Conservation (phyloP, 2,797 vertebrate species). For the Buceros bicornis region DNA sequence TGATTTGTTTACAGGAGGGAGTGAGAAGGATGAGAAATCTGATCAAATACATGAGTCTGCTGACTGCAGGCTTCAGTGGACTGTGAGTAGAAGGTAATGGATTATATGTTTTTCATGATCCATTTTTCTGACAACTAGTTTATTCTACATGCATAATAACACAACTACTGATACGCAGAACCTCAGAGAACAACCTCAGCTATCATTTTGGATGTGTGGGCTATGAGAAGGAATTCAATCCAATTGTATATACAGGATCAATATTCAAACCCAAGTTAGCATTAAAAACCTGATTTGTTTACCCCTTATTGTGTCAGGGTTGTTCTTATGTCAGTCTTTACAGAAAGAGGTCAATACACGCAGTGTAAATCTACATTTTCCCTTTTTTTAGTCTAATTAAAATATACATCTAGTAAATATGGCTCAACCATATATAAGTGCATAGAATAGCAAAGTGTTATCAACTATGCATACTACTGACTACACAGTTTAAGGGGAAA, state of each 20-base stretch:
- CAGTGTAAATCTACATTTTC: neutral
- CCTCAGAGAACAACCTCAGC: neutral
- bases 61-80: neutral
- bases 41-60: neutral
- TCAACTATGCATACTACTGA: slow-evolving; percentile 49
- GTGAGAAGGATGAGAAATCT: neutral
- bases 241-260: neutral
- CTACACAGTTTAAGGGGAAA: slow-evolving; percentile 21
- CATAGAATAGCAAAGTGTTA: neutral
- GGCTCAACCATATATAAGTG: neutral
- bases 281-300: neutral
- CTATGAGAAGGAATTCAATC: neutral
- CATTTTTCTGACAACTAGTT: neutral
- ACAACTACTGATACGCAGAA: neutral
- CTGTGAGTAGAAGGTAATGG: neutral
- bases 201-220: neutral
- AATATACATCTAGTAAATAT: neutral
- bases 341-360: neutral
- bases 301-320: fast-evolving
- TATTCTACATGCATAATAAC: neutral
- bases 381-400: neutral
- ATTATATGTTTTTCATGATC: neutral
- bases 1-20: neutral
- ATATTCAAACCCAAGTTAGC: neutral
- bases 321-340: neutral